Evolutionary conservation across 2,888 invertebrate species (phyloP), one percentile per base, ranked within the genome.

Genomic region (Drosophila dives): DNA sequence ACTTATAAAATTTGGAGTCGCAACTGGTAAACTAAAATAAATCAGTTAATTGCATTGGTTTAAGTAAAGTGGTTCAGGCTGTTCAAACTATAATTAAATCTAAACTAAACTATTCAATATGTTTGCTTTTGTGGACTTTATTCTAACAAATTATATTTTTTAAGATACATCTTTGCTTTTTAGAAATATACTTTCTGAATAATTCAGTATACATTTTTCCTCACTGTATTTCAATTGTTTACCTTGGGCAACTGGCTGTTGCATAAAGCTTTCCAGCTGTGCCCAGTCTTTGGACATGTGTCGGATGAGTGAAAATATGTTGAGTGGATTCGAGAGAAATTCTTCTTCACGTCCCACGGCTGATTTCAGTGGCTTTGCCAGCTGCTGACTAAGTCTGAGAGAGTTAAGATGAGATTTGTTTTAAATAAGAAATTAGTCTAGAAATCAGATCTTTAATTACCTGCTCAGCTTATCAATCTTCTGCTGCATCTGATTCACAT

Each of bases 271-370:
- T 20, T 68, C 50, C 3, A 84, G 3, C 1, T 64, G 17, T 0
- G 7, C 8, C 83, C 83, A 83, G 17, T 81, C 83, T 2, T 51
- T 33, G 15, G 69, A 36, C 77, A 79, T 60, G 34, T 80, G 82
- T 0, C 82, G 70, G 11, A 84, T 54, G 7, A 83, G 75, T 2
- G 74, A 69, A 33, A 58, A 86, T 29, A 64, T 67, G 48, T 79
- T 55, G 2, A 83, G 36, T 0, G 83, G 87, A 72, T 86, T 81
- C 2, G 60, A 66, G 5, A 81, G 12, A 17, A 72, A 75, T 32
- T 81, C 82, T 53, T 64, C 32, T 20, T 79, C 79, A 0, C n/a
- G 54, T 0, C 63, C 75, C 26, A 59, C 20, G 5, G 77, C 60
- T 11, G 20, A 45, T 3, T 53, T 17, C 7, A 79, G 10, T 1